These are phyloP conservation scores for Sylvietta virens DNA, from an alignment of 2,113 vertebrate genomes.

Conservation along the genomic window DNA sequence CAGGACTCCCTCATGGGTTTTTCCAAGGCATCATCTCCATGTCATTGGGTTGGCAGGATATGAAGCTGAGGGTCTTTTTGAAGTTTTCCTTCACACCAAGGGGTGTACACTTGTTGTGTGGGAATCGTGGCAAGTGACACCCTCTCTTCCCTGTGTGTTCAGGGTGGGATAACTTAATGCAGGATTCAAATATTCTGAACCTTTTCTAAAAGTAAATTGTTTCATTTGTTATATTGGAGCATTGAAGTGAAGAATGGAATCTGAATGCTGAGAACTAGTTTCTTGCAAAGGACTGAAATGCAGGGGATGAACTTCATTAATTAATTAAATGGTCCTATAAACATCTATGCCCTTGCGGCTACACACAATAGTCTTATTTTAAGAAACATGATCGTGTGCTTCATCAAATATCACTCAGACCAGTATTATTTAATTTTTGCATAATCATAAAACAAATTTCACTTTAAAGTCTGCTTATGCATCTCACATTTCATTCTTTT, in stretches of 20 bases:
- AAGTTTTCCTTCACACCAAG: constrained; percentile 44
- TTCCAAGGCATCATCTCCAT: constrained; percentile 40
- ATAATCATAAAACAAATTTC: neutral
- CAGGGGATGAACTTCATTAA: neutral
- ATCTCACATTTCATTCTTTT: neutral
- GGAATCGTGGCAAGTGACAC: neutral
- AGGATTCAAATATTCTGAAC: neutral
- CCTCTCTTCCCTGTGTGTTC: neutral
- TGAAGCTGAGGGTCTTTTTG: constrained; percentile 49
- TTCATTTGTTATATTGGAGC: neutral
- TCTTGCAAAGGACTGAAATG: neutral
- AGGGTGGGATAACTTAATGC: neutral
- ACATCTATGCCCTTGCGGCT: neutral
- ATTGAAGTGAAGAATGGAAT: neutral
- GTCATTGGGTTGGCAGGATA: constrained; percentile 54
- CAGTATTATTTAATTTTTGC: neutral
- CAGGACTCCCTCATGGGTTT: constrained; percentile 23
- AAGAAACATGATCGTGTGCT: neutral
- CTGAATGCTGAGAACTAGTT: neutral
- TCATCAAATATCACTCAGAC: neutral
- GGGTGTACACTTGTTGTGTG: constrained; percentile 13
- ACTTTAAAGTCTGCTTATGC: neutral
- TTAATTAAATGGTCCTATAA: neutral
- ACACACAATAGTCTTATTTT: neutral
- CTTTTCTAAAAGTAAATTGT: neutral